Evolutionary conservation across 1,140 invertebrate genomes (phyloP).

Genomic region (Apis mellifera): Amel_HAv3.1 CM009941.2:1454001-1454500

Average conservation of each 20-base stretch:
- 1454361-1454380: slow-evolving; percentile 54
- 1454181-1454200: slow-evolving; percentile 10
- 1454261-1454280: slow-evolving; percentile 64
- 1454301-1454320: slow-evolving; percentile 74
- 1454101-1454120: slow-evolving; percentile 37
- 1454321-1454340: slow-evolving; percentile 73
- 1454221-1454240: slow-evolving; percentile 68
- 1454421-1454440: neutral
- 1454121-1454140: slow-evolving; percentile 34
- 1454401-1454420: neutral
- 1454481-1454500: too few relatives aligned
- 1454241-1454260: slow-evolving; percentile 72
- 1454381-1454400: neutral
- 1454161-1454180: slow-evolving; percentile 46
- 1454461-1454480: too few relatives aligned
- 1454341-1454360: slow-evolving; percentile 60
- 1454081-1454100: neutral
- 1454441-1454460: neutral
- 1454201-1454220: slow-evolving; percentile 31
- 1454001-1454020: slow-evolving; percentile 36
- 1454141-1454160: slow-evolving; percentile 23
- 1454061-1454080: neutral
- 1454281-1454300: slow-evolving; percentile 68
- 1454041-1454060: slow-evolving; percentile 34
- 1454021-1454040: slow-evolving; percentile 7